These are phyloP conservation scores for Clamator glandarius DNA, from an alignment of 2,797 vertebrate genomes.

Conservation along the genomic window DNA sequence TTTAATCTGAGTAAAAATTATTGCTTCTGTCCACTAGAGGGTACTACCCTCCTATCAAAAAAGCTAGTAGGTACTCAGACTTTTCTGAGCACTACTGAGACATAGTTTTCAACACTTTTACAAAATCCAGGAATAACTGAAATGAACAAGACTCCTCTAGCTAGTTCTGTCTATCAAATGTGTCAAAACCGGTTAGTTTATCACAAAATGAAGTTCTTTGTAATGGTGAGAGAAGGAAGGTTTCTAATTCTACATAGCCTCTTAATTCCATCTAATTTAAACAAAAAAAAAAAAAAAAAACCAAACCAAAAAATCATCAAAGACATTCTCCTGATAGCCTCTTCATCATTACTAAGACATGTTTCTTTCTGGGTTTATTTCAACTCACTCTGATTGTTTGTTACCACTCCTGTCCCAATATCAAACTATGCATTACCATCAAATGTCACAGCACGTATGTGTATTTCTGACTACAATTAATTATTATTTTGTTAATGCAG, in stretches of 20 bases:
- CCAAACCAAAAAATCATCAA: not conserved
- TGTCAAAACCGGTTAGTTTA: not conserved
- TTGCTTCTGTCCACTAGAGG: conserved; percentile 60
- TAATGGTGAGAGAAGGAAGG: not conserved
- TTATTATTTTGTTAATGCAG: not conserved
- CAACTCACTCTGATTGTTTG: not conserved
- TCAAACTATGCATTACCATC: not conserved
- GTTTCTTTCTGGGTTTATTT: not conserved
- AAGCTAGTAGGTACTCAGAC: rapidly evolving
- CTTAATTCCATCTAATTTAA: not conserved
- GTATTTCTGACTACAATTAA: not conserved
- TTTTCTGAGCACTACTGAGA: not conserved
- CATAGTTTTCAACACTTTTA: not conserved
- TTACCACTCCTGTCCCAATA: not conserved
- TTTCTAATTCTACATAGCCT: not conserved
- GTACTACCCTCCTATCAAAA: conserved; percentile 12
- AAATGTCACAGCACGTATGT: not conserved
- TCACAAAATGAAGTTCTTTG: not conserved
- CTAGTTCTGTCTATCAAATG: not conserved
- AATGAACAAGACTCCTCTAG: not conserved
- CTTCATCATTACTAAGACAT: not conserved
- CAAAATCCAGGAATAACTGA: not conserved
- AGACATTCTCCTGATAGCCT: not conserved
- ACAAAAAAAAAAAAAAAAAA: too few species aligned
- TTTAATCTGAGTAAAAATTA: not conserved